phyloP scores from a whole-genome alignment of 2,888 invertebrate species.

The Fragum fragum region DNA sequence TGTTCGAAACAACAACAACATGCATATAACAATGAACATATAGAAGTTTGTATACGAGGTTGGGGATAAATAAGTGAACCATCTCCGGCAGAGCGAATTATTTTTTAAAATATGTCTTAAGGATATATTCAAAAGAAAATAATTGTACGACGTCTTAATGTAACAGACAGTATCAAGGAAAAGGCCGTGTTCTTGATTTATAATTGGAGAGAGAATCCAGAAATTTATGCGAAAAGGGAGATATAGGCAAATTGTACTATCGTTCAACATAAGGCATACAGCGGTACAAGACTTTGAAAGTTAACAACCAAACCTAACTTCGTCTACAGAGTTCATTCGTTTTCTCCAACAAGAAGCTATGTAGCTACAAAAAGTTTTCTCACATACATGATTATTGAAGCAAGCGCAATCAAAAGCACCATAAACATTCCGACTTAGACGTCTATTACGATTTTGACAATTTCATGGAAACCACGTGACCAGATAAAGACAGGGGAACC shows the following conservation, averaged over 20 bases:
- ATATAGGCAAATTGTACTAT: background rate
- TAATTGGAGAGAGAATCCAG: slow-evolving; percentile 13
- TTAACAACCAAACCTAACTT: background rate
- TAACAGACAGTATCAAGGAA: background rate
- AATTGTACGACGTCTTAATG: too few species aligned
- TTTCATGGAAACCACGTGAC: slow-evolving; percentile 55
- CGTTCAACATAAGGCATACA: background rate
- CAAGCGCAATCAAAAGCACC: slow-evolving; percentile 3
- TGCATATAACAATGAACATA: too few species aligned
- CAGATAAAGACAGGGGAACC: slow-evolving; percentile 38
- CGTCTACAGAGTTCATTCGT: slow-evolving; percentile 1
- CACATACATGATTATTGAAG: slow-evolving; percentile 7
- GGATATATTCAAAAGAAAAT: too few species aligned
- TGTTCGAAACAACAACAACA: too few species aligned
- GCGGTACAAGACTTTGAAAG: background rate
- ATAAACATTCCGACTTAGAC: slow-evolving; percentile 46
- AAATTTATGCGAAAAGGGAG: slow-evolving; percentile 18
- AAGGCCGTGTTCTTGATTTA: background rate
- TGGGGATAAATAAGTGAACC: too few species aligned
- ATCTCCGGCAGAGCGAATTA: too few species aligned
- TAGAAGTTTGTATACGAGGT: too few species aligned
- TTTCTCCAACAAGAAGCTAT: background rate
- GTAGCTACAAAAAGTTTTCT: background rate
- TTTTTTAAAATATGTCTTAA: too few species aligned
- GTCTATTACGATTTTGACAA: slow-evolving; percentile 59